A percentile compares a stretch with the other conserved stretches of the same genome.
phyloP scores from a whole-genome alignment of 2,797 vertebrate genomes.

The Mormyrus proboscirostris region DNA sequence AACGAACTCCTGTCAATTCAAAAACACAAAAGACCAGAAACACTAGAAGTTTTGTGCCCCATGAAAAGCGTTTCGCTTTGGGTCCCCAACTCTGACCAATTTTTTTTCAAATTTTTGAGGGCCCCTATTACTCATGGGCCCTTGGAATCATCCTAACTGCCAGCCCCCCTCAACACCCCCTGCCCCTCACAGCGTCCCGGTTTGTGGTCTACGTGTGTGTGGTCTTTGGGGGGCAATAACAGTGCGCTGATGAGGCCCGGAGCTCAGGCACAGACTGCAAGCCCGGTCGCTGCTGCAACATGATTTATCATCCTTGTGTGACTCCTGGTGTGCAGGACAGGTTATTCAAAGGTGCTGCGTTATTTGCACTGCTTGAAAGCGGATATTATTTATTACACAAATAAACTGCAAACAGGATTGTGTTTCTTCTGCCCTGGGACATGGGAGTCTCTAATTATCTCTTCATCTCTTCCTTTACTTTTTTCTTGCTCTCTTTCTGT shows the following conservation, averaged over 20 bases:
- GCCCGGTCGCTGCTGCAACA: not conserved
- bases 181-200: not conserved
- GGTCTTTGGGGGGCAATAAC: constrained; percentile 12
- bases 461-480: constrained; percentile 32
- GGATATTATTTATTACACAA: constrained; percentile 35
- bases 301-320: constrained; percentile 32
- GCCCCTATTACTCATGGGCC: not conserved
- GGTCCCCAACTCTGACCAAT: not conserved
- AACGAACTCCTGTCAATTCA: not conserved
- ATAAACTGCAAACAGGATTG: constrained; percentile 43
- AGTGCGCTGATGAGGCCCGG: constrained; percentile 16
- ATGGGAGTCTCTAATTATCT: not conserved
- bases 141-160: not conserved
- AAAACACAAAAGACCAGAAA: not conserved
- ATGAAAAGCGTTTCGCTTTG: too few species aligned
- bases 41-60: not conserved
- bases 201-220: constrained; percentile 12
- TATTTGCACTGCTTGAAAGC: constrained; percentile 38
- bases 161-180: not conserved
- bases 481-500: constrained; percentile 36
- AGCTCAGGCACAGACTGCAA: constrained; percentile 21
- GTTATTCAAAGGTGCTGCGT: constrained; percentile 35
- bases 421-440: constrained; percentile 42
- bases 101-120: not conserved
- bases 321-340: not conserved